Conservation (phyloP, 2,113 vertebrate genomes). For the Vireo altiloquus region DNA sequence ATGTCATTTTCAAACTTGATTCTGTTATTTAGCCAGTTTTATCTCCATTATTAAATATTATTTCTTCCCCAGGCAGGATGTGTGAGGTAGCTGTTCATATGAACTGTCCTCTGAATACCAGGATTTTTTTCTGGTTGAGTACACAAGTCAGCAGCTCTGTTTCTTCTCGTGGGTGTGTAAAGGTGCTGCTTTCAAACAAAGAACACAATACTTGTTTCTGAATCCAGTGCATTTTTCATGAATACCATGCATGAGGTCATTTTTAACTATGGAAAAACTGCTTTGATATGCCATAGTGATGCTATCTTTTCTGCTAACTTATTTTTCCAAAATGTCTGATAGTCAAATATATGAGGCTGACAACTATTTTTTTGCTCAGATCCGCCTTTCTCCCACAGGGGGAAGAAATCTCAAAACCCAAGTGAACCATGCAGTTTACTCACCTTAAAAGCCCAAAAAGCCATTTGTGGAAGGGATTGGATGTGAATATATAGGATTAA, state of each 20-base stretch:
- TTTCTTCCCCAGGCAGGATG: not conserved
- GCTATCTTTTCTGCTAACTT: not conserved
- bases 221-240: accelerated
- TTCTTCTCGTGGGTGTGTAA: not conserved
- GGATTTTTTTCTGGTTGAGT: not conserved
- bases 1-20: not conserved
- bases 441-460: not conserved
- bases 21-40: not conserved
- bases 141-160: not conserved
- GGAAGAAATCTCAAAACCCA: not conserved
- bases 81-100: not conserved
- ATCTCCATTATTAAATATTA: accelerated
- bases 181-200: not conserved
- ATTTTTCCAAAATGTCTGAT: not conserved
- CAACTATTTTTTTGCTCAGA: not conserved
- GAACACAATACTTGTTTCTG: not conserved
- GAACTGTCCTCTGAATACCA: not conserved
- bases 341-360: not conserved
- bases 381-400: not conserved
- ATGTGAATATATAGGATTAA: not conserved
- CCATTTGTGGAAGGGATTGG: not conserved
- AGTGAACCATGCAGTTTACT: not conserved
- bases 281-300: not conserved
- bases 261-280: not conserved
- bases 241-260: not conserved